Evolutionary conservation across 2,113 vertebrate species (phyloP).

Genomic region (Laticauda laticaudata): DNA sequence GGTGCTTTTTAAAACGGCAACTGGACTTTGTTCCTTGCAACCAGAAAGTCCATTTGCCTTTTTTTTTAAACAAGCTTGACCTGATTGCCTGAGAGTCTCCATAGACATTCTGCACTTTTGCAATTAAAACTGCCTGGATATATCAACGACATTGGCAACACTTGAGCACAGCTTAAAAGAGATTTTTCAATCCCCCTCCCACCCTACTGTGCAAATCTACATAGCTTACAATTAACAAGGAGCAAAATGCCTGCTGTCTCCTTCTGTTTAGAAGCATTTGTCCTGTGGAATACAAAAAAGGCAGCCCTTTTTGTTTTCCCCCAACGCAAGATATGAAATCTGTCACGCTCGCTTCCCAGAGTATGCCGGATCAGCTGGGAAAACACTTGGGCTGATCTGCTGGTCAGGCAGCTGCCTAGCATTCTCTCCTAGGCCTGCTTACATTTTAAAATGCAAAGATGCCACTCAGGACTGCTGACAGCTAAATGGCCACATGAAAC

Average conservation of each 20-base stretch:
- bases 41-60: background rate
- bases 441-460: conserved; percentile 43
- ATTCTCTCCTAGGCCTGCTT: background rate
- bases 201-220: background rate
- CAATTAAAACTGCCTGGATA: background rate
- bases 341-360: background rate
- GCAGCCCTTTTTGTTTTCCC: background rate
- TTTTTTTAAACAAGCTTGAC: background rate
- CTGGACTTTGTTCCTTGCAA: background rate
- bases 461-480: conserved; percentile 36
- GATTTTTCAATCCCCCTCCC: background rate
- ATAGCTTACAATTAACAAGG: background rate
- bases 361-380: background rate
- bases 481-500: conserved; percentile 33
- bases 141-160: background rate
- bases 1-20: background rate
- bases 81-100: background rate
- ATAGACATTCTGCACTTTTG: background rate
- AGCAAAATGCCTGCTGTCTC: background rate
- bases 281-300: background rate
- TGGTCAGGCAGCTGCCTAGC: background rate
- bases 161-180: background rate
- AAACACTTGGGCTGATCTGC: background rate
- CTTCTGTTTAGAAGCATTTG: background rate
- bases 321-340: background rate